A percentile compares a stretch with the other conserved stretches of the same genome.
Evolutionary conservation across 2,113 vertebrate genomes (phyloP).

Genomic region (Aviceda subcristata): DNA sequence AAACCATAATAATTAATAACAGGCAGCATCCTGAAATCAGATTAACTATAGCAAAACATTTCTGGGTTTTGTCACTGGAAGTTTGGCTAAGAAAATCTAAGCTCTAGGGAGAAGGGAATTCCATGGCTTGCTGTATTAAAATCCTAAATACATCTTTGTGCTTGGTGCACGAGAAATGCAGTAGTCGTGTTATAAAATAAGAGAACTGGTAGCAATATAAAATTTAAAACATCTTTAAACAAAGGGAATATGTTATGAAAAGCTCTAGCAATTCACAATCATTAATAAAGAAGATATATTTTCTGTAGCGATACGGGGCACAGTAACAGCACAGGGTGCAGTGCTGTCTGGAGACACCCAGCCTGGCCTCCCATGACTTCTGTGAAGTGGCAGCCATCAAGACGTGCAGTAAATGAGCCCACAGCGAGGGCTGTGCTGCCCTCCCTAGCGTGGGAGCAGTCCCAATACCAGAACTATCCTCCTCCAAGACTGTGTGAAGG

Average conservation of each 20-base stretch:
- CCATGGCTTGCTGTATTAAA: background rate
- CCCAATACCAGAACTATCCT: background rate
- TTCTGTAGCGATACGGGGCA: background rate
- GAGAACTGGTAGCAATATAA: background rate
- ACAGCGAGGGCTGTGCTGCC: background rate
- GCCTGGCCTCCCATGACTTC: background rate
- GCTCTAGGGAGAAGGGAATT: background rate
- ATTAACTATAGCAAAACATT: conserved; percentile 24
- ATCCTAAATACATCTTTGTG: background rate
- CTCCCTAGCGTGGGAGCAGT: rapidly evolving
- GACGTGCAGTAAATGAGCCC: background rate
- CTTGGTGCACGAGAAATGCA: background rate
- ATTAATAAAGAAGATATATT: background rate
- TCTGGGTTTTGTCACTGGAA: background rate
- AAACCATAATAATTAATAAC: conserved; percentile 30
- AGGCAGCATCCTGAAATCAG: conserved; percentile 17
- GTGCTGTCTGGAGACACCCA: background rate
- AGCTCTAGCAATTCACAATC: background rate
- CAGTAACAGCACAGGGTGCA: background rate
- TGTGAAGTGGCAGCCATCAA: background rate
- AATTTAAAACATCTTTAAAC: conserved; percentile 19
- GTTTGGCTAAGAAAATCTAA: background rate
- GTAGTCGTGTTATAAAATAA: background rate
- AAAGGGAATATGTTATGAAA: background rate
- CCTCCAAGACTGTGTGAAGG: background rate